Evolutionary conservation across 2,888 invertebrate species (phyloP), one percentile per base, ranked within the genome.

Genomic region (Leuctra nigra): DNA sequence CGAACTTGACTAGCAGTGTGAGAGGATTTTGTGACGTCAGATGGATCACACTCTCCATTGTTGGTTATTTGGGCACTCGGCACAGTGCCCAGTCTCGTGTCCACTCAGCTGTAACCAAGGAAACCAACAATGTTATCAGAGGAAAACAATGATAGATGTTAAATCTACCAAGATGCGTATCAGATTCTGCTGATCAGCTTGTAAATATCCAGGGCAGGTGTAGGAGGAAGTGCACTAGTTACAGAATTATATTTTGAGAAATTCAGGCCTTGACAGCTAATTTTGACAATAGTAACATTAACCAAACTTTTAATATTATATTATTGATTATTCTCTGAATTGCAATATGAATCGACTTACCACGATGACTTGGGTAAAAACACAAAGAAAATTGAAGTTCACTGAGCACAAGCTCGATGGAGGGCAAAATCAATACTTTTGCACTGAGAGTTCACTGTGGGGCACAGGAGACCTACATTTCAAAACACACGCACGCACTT

Each of bases 21-120:
- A 73, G 63, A 63, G 73, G 72, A 69, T 72, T 73, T 64, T 70
- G 71, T 13, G 71, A 69, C 58, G 70, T 71, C 56, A 72, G 58
- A 39, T 68, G 67, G 61, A 72, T 68, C 69, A 73, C 64, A 65
- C 68, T 70, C 65, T 72, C 72, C 73, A 73, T 73, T 35, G 53
- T 62, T 18, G 33, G 35, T n/a, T 33, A 35, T 50, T 35, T 35
- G 50, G 50, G 50, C 50, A 50, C 50, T 35, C 33, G 7, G 35
- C 7, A 18, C 36, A 50, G 50, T 50, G 50, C 50, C 50, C 50
- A 20, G 16, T 50, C 33, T 18, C 35, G 50, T 35, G 33, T 16
- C 20, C 50, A 50, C 16, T 50, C 50, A 50, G 50, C 50, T 50
- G 18, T 18, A 20, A 22, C 16, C 18, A 47, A 47, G 24, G 9